Conservation (phyloP, 1,140 invertebrate species). For the Coelopa frigida region DNA sequence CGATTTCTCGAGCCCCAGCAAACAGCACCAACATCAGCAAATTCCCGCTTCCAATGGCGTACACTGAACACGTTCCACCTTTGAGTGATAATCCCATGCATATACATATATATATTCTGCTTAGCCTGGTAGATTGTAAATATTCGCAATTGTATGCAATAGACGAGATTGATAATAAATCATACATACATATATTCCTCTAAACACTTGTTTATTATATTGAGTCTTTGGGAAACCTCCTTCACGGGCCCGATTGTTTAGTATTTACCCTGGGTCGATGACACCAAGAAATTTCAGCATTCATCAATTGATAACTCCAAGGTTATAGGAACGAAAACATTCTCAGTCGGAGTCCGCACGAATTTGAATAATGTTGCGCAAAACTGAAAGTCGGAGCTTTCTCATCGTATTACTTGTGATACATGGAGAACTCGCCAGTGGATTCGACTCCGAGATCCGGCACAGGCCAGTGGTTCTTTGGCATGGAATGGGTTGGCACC, state of each 20-base stretch:
- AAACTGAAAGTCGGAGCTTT: neutral
- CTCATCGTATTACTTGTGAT: too few relatives aligned
- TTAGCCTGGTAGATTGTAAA: too few relatives aligned
- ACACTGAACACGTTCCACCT: conserved; percentile 2
- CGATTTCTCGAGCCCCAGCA: conserved; percentile 30
- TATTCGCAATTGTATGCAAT: conserved; percentile 12
- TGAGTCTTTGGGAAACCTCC: too few relatives aligned
- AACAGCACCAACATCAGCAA: conserved; percentile 16
- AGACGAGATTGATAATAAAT: neutral
- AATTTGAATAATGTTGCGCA: conserved; percentile 2
- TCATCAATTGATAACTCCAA: neutral
- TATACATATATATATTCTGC: too few relatives aligned
- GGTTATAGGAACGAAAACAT: neutral
- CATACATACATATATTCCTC: neutral
- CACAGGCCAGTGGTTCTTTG: conserved; percentile 70
- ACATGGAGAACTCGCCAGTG: too few relatives aligned
- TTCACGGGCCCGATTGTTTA: too few relatives aligned
- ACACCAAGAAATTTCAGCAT: neutral
- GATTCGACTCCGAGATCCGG: too few relatives aligned
- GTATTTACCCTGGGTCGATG: too few relatives aligned
- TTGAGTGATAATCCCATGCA: too few relatives aligned
- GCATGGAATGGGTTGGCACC: conserved; percentile 85
- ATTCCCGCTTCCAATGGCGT: neutral
- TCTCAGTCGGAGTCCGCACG: neutral
- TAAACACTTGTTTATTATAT: too few relatives aligned